Evolutionary conservation across 2,797 vertebrate genomes (phyloP), one percentile per base, ranked within the genome.

Genomic region (Zenarchopterus dispar): DNA sequence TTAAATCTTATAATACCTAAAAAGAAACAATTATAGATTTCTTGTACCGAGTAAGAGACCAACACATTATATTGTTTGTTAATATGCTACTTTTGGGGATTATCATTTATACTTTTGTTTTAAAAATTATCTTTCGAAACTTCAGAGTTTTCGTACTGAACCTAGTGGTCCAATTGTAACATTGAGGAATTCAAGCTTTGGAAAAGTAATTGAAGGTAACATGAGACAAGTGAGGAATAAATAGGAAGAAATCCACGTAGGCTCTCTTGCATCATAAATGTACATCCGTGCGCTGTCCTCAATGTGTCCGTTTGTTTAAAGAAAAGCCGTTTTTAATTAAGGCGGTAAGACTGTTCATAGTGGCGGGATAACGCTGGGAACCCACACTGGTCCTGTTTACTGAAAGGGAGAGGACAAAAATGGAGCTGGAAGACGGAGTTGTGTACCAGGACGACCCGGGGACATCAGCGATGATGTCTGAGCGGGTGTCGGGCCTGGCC

Each of bases 371-470:
- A 73, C 39, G 66, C 28, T 69, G 24, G 61, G 36, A 61, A 41
- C 13, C n/a, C 51, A 74, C 69, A 66, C 23, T 59, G 73, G 80
- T 74, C 78, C 84, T 8, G 71, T 83, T 78, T 62, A 75, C 64
- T 68, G 73, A 56, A 64, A 73, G 82, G 54, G 73, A 56, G 15
- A 63, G 46, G 56, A 48, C 87, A 75, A 81, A 85, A 71, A 98
- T 98, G 97, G 97, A 98, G 94, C 92, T 98, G 90, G 96, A 96
- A 88, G 96, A 28, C 28, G 28, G 97, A 91, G 96, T 93, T 45
- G 94, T 98, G 77, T 99, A 99, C 77, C 97, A 98, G 91, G 97
- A 98, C 85, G 96, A 97, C 80, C 93, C 96, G 23, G 95, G 93
- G 60, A 90, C 86, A 70, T 93, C 94, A 18, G 82, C 93, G 76